These are phyloP conservation scores for Cossypha caffra DNA, from an alignment of 2,797 vertebrate species.

Conservation along the genomic window DNA sequence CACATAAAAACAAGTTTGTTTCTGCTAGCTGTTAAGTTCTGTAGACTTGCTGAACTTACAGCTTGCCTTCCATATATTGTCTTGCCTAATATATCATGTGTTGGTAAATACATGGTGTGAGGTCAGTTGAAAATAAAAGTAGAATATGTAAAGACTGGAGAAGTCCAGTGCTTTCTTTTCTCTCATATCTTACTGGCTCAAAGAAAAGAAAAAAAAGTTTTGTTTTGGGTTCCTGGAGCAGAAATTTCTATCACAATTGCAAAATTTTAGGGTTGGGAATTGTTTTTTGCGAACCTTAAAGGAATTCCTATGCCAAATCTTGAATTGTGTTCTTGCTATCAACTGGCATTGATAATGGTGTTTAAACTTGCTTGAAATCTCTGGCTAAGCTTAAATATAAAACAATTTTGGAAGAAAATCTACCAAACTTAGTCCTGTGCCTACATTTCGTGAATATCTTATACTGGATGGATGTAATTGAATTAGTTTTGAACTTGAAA, in stretches of 20 bases:
- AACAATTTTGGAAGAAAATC: neutral
- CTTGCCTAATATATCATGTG: neutral
- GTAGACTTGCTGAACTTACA: neutral
- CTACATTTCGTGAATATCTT: neutral
- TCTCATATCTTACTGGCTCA: fast-evolving
- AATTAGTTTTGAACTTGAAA: neutral
- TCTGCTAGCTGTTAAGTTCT: neutral
- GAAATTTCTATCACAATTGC: neutral
- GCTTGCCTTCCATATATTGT: neutral
- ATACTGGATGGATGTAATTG: neutral
- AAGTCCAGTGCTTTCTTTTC: neutral
- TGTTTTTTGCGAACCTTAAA: neutral
- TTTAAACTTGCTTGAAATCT: neutral
- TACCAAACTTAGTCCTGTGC: neutral
- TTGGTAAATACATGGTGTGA: neutral
- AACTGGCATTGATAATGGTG: neutral
- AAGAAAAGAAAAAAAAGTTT: neutral
- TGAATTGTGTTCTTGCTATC: neutral
- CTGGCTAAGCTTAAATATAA: neutral
- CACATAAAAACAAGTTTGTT: neutral
- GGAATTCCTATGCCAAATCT: neutral
- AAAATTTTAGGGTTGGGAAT: neutral
- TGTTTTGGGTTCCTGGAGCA: neutral
- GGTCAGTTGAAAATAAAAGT: neutral
- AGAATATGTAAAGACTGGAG: neutral